Percentiles rank a stretch among this genome's conserved stretches.
These are phyloP conservation scores for Drosophila paulistorum DNA, from an alignment of 1,140 invertebrate species.

Conservation along the genomic window DNA sequence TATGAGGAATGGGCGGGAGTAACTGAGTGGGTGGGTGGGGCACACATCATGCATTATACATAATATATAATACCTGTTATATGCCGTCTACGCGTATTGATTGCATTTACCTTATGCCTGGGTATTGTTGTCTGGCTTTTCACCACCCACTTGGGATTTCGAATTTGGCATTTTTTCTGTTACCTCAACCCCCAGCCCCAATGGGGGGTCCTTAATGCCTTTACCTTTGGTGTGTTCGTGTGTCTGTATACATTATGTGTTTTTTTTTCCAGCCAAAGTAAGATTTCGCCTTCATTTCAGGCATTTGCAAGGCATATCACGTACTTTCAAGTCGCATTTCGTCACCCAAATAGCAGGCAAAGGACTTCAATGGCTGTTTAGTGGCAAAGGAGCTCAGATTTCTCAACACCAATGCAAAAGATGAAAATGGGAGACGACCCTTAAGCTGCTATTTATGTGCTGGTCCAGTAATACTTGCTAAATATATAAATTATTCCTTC, in stretches of 20 bases:
- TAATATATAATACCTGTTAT: conserved; percentile 74
- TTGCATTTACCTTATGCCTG: conserved; percentile 66
- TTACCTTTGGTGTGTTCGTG: conserved; percentile 14
- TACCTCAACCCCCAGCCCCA: conserved; percentile 23
- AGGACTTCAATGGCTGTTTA: conserved; percentile 39
- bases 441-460: conserved; percentile 59
- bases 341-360: conserved; percentile 64
- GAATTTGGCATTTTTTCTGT: conserved; percentile 41
- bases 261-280: conserved; percentile 16
- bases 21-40: neutral
- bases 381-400: conserved; percentile 47
- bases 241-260: conserved; percentile 14
- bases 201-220: conserved; percentile 40
- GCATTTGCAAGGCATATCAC: conserved; percentile 58
- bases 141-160: conserved; percentile 52
- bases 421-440: conserved; percentile 21
- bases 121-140: conserved; percentile 71
- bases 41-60: conserved; percentile 71
- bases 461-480: conserved; percentile 54
- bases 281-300: too few species aligned
- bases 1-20: neutral
- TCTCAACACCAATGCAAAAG: conserved; percentile 6
- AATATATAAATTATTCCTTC: conserved; percentile 55
- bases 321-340: conserved; percentile 71
- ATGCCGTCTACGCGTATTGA: conserved; percentile 77